Base-by-base conservation (phyloP, 2,113 vertebrate genomes). In the Phalacrocorax pelagicus region DNA sequence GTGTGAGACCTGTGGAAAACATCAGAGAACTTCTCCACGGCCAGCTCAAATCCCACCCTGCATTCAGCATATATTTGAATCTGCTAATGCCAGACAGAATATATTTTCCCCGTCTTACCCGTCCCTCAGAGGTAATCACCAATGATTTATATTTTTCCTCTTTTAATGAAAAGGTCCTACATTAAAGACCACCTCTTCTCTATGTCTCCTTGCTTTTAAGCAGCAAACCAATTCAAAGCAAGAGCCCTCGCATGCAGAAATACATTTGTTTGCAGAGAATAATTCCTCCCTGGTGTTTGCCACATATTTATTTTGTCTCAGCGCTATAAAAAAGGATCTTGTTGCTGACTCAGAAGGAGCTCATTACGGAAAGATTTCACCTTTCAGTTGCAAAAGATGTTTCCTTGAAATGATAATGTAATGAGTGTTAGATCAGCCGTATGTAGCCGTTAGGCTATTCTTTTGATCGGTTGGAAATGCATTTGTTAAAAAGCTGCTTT, bases 401-500 rank as follows among this genome's bases (percentile, higher is more conserved):
- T 96, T 96, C 95, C 97, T 96, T 97, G 96, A 97, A 97, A 97
- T 90, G 95, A 94, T 95, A 96, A 96, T 92, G 91, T 90, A 79
- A 92, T 95, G 96, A 94, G 79, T 44, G 87, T 98, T 94, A 98
- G 97, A 98, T 97, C 94, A 94, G 81, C 69, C 9, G 2, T 52
- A 5, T 94, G 96, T 97, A 95, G 96, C 98, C 79, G 90, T 93
- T 88, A 91, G 94, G 96, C 96, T 86, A 54, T 88, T 91, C 88
- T 96, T 98, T 97, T 98, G 98, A 98, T 98, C 97, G 54, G 70
- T 66, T 93, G 57, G 11, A 93, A 93, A 97, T 94, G 96, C 93
- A 91, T 97, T 98, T 98, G 97, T 97, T 97, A 97, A 97, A 97
- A 97, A 94, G 94, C 92, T 18, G 11, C 94, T 95, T 97, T 97